phyloP scores from a whole-genome alignment of 1,140 invertebrate genomes.

The Drosophila littoralis region DNA sequence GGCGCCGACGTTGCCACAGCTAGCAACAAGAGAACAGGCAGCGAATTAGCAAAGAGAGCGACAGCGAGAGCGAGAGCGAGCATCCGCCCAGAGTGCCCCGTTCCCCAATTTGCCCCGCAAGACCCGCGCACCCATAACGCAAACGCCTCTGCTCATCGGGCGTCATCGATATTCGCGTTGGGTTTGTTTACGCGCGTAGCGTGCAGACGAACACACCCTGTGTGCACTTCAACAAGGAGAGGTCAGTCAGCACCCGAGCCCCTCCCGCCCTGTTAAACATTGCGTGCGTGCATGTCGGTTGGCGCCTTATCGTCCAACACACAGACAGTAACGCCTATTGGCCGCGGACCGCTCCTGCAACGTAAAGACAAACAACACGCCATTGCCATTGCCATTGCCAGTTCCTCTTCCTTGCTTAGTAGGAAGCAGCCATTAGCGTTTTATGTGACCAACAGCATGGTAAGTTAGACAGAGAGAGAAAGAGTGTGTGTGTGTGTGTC shows the following conservation, averaged over 20 bases:
- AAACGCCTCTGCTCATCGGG: constrained; percentile 13
- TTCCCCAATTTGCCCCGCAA: background rate
- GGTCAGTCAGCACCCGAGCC: constrained; percentile 2
- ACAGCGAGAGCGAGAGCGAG: constrained; percentile 37
- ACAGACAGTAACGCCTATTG: constrained; percentile 18
- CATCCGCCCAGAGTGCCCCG: constrained; percentile 25
- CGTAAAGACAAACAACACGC: constrained; percentile 33
- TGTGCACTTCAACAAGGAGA: constrained; percentile 18
- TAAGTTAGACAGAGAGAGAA: constrained; percentile 21
- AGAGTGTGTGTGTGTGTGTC: background rate
- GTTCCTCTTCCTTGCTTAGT: constrained; percentile 25
- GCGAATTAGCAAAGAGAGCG: constrained; percentile 6
- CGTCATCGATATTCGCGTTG: constrained; percentile 41
- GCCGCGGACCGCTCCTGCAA: constrained; percentile 32
- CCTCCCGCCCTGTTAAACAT: background rate
- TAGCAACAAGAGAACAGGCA: constrained; percentile 65
- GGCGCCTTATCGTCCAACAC: constrained; percentile 35
- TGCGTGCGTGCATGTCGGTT: constrained; percentile 21
- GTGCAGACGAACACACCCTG: constrained; percentile 32
- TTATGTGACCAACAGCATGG: constrained; percentile 42
- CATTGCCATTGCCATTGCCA: constrained; percentile 45
- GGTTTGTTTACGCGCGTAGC: constrained; percentile 38
- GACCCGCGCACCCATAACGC: background rate
- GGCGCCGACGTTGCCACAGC: constrained; percentile 44
- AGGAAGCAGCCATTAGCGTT: constrained; percentile 27